Base-by-base conservation (phyloP, 1,140 invertebrate species). In the Drosophila trapezifrons region DNA sequence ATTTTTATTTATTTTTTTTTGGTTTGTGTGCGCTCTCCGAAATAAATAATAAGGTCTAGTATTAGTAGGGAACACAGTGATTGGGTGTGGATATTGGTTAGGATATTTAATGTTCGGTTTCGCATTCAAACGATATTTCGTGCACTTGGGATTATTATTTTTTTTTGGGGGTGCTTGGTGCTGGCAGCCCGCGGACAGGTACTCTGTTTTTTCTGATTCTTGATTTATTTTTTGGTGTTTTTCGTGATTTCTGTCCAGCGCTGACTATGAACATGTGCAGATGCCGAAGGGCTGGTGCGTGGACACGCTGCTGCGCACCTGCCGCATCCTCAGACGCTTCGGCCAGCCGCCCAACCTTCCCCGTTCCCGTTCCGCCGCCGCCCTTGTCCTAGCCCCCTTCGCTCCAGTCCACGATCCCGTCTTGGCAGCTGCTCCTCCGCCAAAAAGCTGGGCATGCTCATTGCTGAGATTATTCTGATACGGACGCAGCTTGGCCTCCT, bases 231-330 rank as follows among this genome's bases (percentile, higher is more conserved):
- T 22, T 22, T 22, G 22, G 45, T 29, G 45, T 62, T 35, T 35
- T 38, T 35, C 43, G 54, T 46, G 20, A 3, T 29, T 49, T 71
- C n/a, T 49, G 9, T 79, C 85, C 85, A 75, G 47, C 86, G 69
- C 86, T 90, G 78, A 90, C 91, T 92, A 92, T 92, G 91, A 92
- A 91, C 91, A 92, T 92, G 91, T 91, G 84, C 91, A 92, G 66
- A 92, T 90, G 70, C 83, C 91, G 25, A 92, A 91, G 17, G 90
- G 91, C 51, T 91, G 85, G 55, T 91, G 89, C 37, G 90, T 91
- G 32, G 90, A 89, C 15, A 91, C 90, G 13, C 72, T 84, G 74
- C 90, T 91, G 49, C 91, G 85, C 62, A 87, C 90, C 54, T 91
- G 89, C 2, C 87, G 85, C 75, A 73, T 76, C 9, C 72, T 80